Evolutionary conservation across 2,113 vertebrate genomes (phyloP), one percentile per base, ranked within the genome.

Genomic region (Laticauda colubrina): DNA sequence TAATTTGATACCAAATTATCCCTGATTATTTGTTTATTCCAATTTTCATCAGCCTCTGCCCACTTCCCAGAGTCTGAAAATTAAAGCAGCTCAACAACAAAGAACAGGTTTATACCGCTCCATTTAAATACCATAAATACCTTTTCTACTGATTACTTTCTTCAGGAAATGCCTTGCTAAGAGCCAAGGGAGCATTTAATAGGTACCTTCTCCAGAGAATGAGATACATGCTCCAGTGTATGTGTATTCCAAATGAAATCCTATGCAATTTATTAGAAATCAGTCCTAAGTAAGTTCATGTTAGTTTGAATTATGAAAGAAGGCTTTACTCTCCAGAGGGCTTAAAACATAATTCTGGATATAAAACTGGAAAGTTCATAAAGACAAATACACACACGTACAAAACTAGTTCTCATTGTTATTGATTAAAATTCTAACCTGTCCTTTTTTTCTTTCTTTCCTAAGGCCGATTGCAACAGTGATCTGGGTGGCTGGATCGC

Each of bases 371-470:
- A 51, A 90, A 55, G 26, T n/a, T 15, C 23, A 14, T 26, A 20
- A n/a, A 23, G 4, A 39, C 12, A 43, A 85, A 29, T 10, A 2
- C 15, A 88, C 8, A 15, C 7, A n/a, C 3, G 4, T 53, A 5
- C 48, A 23, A 45, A 85, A 5, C 29, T 55, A 51, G 5, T 53
- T 48, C 56, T 90, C 55, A 56, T 43, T 39, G n/a, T 26, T n/a
- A 29, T 29, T 48, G 45, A 90, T 69, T 69, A 51, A 20, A 51
- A 26, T 51, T 51, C 26, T 51, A 90, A 15, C 45, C 89, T 81
- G 29, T 34, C n/a, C 3, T 39, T 15, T 9, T 2, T 24, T 0
- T 20, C 18, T 6, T 2, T 7, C 2, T 4, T 0, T 1, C n/a
- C 48, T 1, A 6, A 90, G 11, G 11, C 7, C 0, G 2, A 34